Conservation (phyloP, 2,888 invertebrate genomes). For the Patella caerulea region DNA sequence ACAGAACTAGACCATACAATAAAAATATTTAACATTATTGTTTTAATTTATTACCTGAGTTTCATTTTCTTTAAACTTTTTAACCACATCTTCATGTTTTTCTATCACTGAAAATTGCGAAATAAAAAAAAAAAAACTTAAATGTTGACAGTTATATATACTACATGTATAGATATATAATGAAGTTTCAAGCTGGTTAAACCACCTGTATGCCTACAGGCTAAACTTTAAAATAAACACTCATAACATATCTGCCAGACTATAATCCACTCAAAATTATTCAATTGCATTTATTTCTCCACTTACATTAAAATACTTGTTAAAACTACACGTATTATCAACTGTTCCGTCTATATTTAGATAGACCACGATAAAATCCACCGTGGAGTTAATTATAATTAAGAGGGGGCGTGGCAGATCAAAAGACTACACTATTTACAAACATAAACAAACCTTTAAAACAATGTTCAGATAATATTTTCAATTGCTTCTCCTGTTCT, state of each 20-base stretch:
- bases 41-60: constrained; percentile 30
- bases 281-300: no score
- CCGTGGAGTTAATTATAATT: no score
- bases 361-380: no score
- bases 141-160: neutral
- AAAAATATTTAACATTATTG: no score
- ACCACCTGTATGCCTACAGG: no score
- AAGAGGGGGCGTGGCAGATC: no score
- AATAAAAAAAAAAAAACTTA: neutral
- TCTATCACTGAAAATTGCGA: constrained; percentile 34
- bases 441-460: constrained; percentile 28
- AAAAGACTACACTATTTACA: neutral
- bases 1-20: no score
- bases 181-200: no score
- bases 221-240: no score
- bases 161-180: no score
- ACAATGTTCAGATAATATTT: constrained; percentile 32
- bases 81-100: constrained; percentile 40
- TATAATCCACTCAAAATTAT: no score
- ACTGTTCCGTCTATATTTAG: neutral
- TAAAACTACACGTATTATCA: neutral
- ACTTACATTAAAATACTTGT: neutral
- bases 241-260: no score
- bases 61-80: constrained; percentile 38
- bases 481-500: constrained; percentile 33